phyloP scores from a whole-genome alignment of 1,140 invertebrate genomes.

The Cecropterus lyciades region DNA sequence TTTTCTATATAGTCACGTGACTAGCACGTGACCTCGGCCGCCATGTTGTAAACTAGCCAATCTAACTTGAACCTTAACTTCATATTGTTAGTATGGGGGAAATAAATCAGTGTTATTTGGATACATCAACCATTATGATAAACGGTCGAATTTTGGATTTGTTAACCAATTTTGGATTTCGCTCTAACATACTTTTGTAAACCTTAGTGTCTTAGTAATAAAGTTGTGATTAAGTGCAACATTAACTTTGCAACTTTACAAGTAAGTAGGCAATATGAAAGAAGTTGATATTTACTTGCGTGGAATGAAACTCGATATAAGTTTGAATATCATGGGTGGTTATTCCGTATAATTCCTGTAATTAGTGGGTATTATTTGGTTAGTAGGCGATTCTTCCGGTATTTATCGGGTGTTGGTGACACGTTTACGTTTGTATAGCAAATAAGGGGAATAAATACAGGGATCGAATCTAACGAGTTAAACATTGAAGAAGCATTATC shows the following conservation, averaged over 20 bases:
- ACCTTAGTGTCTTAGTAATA: conserved; percentile 41
- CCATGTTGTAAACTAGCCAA: conserved; percentile 61
- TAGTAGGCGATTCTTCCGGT: conserved; percentile 43
- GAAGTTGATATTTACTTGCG: conserved; percentile 56
- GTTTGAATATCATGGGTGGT: conserved; percentile 42
- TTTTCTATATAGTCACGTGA: conserved; percentile 68
- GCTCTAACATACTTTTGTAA: conserved; percentile 17
- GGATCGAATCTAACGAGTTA: conserved; percentile 12
- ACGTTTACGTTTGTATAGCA: conserved; percentile 33
- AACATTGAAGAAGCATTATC: conserved; percentile 24
- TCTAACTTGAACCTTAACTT: conserved; percentile 35
- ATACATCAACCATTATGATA: conserved; percentile 64
- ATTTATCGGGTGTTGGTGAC: conserved; percentile 51
- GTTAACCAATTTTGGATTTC: conserved; percentile 20
- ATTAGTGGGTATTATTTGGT: conserved; percentile 71
- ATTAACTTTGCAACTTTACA: conserved; percentile 33
- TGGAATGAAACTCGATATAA: conserved; percentile 31
- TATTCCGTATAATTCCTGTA: conserved; percentile 50
- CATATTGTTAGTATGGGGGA: neutral
- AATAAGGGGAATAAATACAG: conserved; percentile 40
- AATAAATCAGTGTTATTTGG: conserved; percentile 43
- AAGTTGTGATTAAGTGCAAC: conserved; percentile 2
- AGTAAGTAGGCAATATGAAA: conserved; percentile 52
- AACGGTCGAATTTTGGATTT: conserved; percentile 69
- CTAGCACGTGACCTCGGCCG: conserved; percentile 60